Evolutionary conservation across 2,797 vertebrate species (phyloP).

Genomic region (Bovichtus variegatus): DNA sequence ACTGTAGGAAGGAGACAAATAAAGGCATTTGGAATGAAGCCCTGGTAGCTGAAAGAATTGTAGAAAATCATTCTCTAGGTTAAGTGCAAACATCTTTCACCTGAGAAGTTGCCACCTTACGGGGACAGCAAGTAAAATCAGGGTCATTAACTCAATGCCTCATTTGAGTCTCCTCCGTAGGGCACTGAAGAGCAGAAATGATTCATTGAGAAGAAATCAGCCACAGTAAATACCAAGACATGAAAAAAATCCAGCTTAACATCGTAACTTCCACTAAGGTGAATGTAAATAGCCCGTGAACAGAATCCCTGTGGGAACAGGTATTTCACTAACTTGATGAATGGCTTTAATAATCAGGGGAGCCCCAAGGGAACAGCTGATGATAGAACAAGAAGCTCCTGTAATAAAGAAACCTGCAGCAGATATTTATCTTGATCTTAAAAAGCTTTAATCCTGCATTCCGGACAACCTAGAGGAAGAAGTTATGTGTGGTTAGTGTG

Average conservation of each 20-base stretch:
- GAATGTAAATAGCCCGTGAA: constrained; percentile 62
- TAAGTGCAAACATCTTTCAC: constrained; percentile 60
- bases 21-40: constrained; percentile 6
- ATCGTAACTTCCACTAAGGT: constrained; percentile 43
- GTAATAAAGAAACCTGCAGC: constrained; percentile 52
- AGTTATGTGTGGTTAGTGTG: constrained; percentile 6
- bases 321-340: constrained; percentile 74
- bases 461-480: constrained; percentile 8
- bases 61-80: constrained; percentile 40
- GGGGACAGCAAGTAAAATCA: constrained; percentile 52
- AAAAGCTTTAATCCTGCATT: constrained; percentile 40
- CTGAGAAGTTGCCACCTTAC: constrained; percentile 35
- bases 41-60: constrained; percentile 12
- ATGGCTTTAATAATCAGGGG: constrained; percentile 73
- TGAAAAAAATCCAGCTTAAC: constrained; percentile 38
- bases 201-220: constrained; percentile 35
- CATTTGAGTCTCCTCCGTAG: constrained; percentile 41
- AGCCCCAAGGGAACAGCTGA: constrained; percentile 15
- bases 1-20: neutral
- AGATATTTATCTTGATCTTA: constrained; percentile 63
- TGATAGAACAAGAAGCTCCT: constrained; percentile 47
- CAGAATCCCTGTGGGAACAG: constrained; percentile 36
- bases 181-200: constrained; percentile 35
- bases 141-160: constrained; percentile 55
- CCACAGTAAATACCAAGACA: constrained; percentile 42